Evolutionary conservation across 2,888 invertebrate genomes (phyloP).

Genomic region (Ichneumoninae sp.): DNA sequence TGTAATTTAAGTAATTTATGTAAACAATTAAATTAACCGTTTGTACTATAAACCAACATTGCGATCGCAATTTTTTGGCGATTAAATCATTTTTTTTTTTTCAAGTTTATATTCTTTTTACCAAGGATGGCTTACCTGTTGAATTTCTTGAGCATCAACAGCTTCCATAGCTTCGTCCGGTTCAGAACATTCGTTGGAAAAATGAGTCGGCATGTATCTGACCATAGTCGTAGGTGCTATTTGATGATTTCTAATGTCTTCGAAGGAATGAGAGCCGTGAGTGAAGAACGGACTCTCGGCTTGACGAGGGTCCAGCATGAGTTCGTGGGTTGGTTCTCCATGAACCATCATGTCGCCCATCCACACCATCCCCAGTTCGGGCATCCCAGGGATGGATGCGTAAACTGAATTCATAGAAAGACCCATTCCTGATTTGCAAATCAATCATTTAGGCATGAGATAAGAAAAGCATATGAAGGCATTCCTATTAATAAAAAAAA

Average conservation of each 20-base stretch:
- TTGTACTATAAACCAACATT: too few species aligned
- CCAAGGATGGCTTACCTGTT: constrained; percentile 74
- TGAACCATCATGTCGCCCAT: constrained; percentile 87
- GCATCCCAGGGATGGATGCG: constrained; percentile 85
- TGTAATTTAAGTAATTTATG: too few species aligned
- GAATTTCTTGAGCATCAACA: constrained; percentile 80
- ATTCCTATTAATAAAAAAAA: neutral
- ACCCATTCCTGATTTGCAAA: constrained; percentile 76
- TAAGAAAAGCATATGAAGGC: constrained; percentile 16
- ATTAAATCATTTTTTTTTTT: neutral
- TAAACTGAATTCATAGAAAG: constrained; percentile 82
- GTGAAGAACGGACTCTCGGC: constrained; percentile 82
- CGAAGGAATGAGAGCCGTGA: constrained; percentile 80
- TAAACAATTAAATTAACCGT: neutral
- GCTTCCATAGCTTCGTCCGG: constrained; percentile 83
- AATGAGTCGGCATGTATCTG: constrained; percentile 81
- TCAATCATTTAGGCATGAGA: constrained; percentile 64
- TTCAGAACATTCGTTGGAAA: constrained; percentile 81
- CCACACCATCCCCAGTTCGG: constrained; percentile 89
- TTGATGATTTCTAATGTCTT: constrained; percentile 82
- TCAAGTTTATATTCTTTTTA: neutral
- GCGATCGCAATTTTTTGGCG: neutral
- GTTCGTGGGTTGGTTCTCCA: constrained; percentile 81
- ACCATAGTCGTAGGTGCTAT: constrained; percentile 82
- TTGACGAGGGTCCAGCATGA: constrained; percentile 83